Evolutionary conservation across 2,797 vertebrate species (phyloP).

Genomic region (Cynodonichthys magdalenae): DNA sequence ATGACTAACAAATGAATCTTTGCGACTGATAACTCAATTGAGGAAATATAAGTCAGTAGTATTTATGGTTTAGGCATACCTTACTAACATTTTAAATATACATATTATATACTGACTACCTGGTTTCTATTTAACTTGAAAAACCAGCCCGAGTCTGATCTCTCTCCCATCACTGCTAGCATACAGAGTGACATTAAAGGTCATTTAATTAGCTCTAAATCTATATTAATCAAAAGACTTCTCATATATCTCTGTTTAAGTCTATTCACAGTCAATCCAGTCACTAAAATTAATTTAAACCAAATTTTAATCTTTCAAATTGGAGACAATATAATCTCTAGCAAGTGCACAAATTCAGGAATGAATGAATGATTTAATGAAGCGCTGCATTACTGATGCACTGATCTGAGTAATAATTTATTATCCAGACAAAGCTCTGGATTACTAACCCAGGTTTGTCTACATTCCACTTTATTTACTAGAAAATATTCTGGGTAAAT

Average conservation of each 20-base stretch:
- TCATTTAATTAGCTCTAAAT: constrained; percentile 55
- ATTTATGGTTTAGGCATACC: background rate
- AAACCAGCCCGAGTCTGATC: background rate
- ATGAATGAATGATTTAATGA: constrained; percentile 19
- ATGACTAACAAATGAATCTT: background rate
- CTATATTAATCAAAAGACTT: constrained; percentile 34
- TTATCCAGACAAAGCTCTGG: constrained; percentile 18
- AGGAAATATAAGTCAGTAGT: background rate
- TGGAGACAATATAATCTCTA: constrained; percentile 32
- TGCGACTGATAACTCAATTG: no score
- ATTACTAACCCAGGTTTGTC: constrained; percentile 7
- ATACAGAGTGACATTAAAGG: constrained; percentile 21
- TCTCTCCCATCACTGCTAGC: constrained; percentile 1
- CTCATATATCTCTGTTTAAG: background rate
- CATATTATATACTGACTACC: no score
- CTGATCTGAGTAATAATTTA: constrained; percentile 10
- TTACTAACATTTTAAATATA: background rate
- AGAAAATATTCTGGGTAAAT: constrained; percentile 37
- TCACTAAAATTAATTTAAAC: constrained; percentile 29
- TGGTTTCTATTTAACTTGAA: background rate
- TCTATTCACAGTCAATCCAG: constrained; percentile 23
- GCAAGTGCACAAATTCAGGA: constrained; percentile 25
- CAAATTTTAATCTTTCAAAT: constrained; percentile 48
- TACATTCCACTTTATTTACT: constrained; percentile 34
- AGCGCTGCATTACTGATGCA: constrained; percentile 3